Conservation (phyloP, 2,113 vertebrate genomes). For the Haemorhous mexicanus region DNA sequence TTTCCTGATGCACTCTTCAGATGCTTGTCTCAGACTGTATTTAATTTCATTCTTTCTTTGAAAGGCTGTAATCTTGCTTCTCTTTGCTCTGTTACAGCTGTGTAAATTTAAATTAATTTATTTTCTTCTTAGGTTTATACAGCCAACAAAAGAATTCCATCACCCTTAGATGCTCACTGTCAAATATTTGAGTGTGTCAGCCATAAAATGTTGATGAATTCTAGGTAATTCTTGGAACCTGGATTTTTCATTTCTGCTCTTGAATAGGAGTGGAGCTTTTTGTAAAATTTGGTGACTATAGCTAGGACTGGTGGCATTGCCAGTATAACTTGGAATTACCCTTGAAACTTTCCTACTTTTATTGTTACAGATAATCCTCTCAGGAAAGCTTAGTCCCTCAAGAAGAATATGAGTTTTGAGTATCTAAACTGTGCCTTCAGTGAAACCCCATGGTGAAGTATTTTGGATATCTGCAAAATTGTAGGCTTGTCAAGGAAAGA, state of each 20-base stretch:
- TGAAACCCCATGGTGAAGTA: neutral
- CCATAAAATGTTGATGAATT: neutral
- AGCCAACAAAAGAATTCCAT: neutral
- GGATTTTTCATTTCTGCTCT: neutral
- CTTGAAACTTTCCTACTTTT: neutral
- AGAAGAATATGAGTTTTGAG: neutral
- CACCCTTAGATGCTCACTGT: neutral
- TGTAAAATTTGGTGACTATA: neutral
- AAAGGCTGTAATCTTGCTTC: neutral
- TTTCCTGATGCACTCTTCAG: neutral
- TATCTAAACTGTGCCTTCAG: neutral
- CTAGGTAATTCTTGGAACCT: neutral
- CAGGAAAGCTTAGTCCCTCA: neutral
- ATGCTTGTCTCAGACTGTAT: neutral
- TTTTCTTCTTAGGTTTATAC: neutral
- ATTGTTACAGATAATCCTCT: neutral
- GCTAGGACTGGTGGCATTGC: neutral
- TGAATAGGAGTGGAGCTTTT: neutral
- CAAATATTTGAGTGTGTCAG: neutral
- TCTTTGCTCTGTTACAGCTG: slow-evolving; percentile 31
- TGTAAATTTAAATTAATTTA: slow-evolving; percentile 37
- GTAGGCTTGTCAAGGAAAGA: neutral
- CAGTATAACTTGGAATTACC: neutral
- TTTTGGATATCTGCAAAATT: neutral
- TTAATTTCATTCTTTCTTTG: slow-evolving; percentile 33